Evolutionary conservation across 1,140 invertebrate genomes (phyloP), one percentile per base, ranked within the genome.

Genomic region (Drosophila willistoni): DNA sequence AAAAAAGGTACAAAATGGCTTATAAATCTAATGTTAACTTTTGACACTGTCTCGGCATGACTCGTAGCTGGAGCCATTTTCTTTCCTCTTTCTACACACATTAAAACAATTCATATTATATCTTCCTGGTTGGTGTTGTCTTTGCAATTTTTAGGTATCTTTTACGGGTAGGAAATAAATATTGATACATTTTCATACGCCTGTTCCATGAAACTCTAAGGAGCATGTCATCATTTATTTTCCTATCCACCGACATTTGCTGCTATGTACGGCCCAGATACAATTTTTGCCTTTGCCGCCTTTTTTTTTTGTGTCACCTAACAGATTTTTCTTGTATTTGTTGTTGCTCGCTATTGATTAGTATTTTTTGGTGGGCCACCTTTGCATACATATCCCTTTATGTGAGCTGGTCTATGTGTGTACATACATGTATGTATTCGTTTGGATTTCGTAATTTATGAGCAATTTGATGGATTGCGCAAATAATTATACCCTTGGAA

Each of bases 21-120:
- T 77, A 87, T 87, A 89, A 80, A 87, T 87, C 79, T 80, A 83
- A 71, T 71, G 79, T 69, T 82, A 82, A 82, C 83, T 87, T 87
- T 81, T 77, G 83, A 79, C 83, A 79, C 79, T 82, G 82, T 79
- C 83, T 71, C 79, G 72, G 75, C 74, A 39, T 60, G 75, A 51
- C 76, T 83, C 77, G 64, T 77, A 64, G 67, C 64, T 47, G 44
- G 44, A 57, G 66, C 60, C 57, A 74, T 80, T 77, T 89, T 73
- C 83, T 72, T 80, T 73, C 63, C 12, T 9, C 7, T 17, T 47
- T 17, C 7, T 19, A 70, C 36, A 22, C 29, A 25, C 36, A 72
- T 19, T 41, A 67, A 64, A 69, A 57, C 44, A 75, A 85, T 85
- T 81, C 86, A 85, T 85, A 79, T 76, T 12, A 1, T 67, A n/a